Percentiles rank a stretch among this genome's conserved stretches.
phyloP scores from a whole-genome alignment of 1,140 invertebrate species.

The Caenorhabditis briggsae region DNA sequence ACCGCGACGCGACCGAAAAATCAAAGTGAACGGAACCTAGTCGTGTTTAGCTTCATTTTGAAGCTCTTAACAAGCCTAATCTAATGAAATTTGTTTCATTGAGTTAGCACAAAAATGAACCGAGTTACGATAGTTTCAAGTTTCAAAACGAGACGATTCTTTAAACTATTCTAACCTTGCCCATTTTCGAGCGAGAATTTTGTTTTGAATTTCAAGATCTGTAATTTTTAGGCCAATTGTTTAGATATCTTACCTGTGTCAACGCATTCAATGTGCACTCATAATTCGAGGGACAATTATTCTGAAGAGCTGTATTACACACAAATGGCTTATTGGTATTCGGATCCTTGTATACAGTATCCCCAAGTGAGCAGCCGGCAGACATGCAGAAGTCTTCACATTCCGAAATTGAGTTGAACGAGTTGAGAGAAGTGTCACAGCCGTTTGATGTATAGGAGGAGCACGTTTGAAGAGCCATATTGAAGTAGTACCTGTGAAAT shows the following conservation, averaged over 20 bases:
- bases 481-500: conserved; percentile 62
- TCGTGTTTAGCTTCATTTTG: no score
- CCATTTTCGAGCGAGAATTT: no score
- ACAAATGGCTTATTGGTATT: conserved; percentile 57
- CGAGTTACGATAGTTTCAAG: no score
- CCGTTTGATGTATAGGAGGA: conserved; percentile 54
- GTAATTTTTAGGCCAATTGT: no score
- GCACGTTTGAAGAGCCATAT: conserved; percentile 59
- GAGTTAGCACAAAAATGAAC: no score
- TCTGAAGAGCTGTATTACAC: conserved; percentile 62
- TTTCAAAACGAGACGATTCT: no score
- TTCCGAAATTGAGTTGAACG: conserved; percentile 49
- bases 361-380: conserved; percentile 53
- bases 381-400: conserved; percentile 60
- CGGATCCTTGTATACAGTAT: conserved; percentile 60
- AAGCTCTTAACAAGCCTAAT: no score
- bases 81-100: no score
- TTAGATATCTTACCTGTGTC: conserved; percentile 1
- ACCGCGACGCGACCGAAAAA: no score
- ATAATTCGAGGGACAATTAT: conserved; percentile 58
- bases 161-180: no score
- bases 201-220: no score
- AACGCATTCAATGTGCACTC: conserved; percentile 62
- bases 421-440: conserved; percentile 60
- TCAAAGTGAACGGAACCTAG: no score